Evolutionary conservation across 1,140 invertebrate genomes (phyloP), one percentile per base, ranked within the genome.

Genomic region (Drosophila willistoni): DNA sequence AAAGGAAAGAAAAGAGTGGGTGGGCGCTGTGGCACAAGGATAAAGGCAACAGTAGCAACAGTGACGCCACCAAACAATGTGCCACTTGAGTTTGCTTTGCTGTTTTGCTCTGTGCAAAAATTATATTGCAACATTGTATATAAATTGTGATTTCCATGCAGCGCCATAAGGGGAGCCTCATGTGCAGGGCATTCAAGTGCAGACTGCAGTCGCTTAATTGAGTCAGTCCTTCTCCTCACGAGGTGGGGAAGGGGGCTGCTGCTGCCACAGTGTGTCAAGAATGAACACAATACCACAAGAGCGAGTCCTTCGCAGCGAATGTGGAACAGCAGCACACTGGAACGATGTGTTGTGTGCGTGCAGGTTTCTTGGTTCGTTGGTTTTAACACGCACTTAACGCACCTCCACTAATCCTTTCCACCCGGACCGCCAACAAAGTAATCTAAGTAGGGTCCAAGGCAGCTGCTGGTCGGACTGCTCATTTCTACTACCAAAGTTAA

Each of bases 71-170:
- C 81, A 77, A 79, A 84, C 81, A 84, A 84, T 85, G 81, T 84
- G 83, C 75, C 82, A 86, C 82, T 86, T 79, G 76, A 86, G 75
- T 72, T 36, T 77, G 82, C 82, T 71, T 73, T 76, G 74, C 75
- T 85, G 82, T 85, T 82, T 73, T 68, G 72, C 78, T 86, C 78
- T 86, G 81, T 66, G 79, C 70, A 86, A 85, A 86, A 86, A 87
- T 86, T 86, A 87, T 86, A 83, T 86, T 86, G 83, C 83, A 87
- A 86, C 83, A 86, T 87, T 87, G 84, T 87, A 80, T 82, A 86
- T 86, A 87, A 87, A 86, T 82, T 86, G 76, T 79, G 79, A 86
- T 87, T 87, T 86, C 76, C 83, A 79, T 78, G 82, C 68, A 36
- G 33, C 51, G 4, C 12, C 12, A 39, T 39, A 13, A 22, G 44